These are phyloP conservation scores for Glareola pratincola DNA, from an alignment of 2,113 vertebrate genomes.

Conservation along the genomic window DNA sequence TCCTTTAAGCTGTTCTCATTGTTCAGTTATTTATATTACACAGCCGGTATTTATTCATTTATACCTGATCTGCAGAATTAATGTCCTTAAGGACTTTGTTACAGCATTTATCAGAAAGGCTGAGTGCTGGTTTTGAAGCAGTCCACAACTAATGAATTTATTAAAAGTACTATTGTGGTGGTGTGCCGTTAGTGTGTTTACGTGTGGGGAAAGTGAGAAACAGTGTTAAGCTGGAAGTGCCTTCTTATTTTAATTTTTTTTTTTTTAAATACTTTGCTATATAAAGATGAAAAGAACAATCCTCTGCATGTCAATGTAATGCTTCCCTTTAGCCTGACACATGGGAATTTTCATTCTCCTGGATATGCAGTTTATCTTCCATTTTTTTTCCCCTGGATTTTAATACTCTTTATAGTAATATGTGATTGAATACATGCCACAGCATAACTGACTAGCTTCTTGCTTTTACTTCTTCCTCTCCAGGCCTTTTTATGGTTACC, in stretches of 20 bases:
- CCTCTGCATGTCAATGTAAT: too few species aligned
- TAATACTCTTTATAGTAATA: background rate
- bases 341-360: background rate
- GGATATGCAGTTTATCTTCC: background rate
- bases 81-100: background rate
- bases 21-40: background rate
- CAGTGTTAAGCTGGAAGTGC: background rate
- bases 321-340: background rate
- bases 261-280: background rate
- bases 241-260: background rate
- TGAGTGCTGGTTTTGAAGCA: background rate
- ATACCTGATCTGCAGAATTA: background rate
- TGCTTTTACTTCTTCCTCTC: conserved; percentile 52
- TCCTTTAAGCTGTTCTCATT: background rate
- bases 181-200: background rate
- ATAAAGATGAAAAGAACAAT: too few species aligned
- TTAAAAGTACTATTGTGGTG: background rate
- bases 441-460: background rate
- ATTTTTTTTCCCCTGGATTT: background rate
- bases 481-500: conserved; percentile 97
- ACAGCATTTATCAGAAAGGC: background rate
- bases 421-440: background rate
- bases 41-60: background rate
- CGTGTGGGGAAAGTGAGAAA: background rate
- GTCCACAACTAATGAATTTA: background rate